Evolutionary conservation across 2,888 invertebrate species (phyloP).

Genomic region (Hoplodrina blanda): DNA sequence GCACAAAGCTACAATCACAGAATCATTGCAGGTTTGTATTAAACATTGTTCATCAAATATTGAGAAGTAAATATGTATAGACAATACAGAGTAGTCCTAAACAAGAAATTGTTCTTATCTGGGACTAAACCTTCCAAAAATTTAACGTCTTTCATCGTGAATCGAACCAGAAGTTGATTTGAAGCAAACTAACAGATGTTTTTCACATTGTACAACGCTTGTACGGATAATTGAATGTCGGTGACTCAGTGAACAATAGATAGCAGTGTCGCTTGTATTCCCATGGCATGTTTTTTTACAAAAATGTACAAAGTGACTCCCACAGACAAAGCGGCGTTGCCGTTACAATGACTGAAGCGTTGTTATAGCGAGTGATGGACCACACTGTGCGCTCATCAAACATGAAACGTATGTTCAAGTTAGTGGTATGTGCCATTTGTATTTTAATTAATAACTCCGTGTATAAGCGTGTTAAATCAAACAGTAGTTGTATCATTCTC

Average conservation of each 20-base stretch:
- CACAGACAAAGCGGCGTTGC: conserved; percentile 65
- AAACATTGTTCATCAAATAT: conserved; percentile 27
- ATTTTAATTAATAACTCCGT: conserved; percentile 29
- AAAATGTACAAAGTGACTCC: conserved; percentile 55
- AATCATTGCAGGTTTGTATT: conserved; percentile 28
- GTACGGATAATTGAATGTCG: conserved; percentile 18
- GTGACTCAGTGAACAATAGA: conserved; percentile 31
- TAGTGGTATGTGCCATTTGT: conserved; percentile 49
- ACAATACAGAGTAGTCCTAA: not conserved
- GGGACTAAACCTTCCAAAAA: not conserved
- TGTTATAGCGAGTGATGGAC: conserved; percentile 56
- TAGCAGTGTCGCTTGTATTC: conserved; percentile 16
- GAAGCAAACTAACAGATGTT: conserved; percentile 20
- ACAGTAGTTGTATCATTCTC: conserved; percentile 16
- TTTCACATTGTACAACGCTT: conserved; percentile 16
- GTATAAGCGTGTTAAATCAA: conserved; percentile 49
- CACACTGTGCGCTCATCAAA: conserved; percentile 65
- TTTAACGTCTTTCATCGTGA: not conserved
- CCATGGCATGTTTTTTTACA: conserved; percentile 27
- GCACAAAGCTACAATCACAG: conserved; percentile 36
- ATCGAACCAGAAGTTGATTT: not conserved
- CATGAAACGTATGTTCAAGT: conserved; percentile 51
- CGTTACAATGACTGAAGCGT: conserved; percentile 65
- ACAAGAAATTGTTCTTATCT: not conserved
- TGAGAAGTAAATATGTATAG: not conserved